These are phyloP conservation scores for Atractosteus spatula DNA, from an alignment of 2,113 vertebrate genomes.

Conservation along the genomic window DNA sequence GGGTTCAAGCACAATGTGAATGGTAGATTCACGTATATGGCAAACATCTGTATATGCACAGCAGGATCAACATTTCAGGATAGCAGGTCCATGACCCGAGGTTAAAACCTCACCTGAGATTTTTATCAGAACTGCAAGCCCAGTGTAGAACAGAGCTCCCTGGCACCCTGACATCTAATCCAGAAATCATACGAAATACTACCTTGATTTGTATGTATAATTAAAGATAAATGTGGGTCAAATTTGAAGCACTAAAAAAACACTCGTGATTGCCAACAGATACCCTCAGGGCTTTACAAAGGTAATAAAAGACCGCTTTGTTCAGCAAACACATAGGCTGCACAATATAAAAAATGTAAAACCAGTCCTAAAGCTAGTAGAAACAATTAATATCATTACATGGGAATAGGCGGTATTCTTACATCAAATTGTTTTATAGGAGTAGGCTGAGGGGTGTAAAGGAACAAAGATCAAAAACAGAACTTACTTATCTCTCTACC, in stretches of 20 bases:
- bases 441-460: neutral
- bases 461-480: neutral
- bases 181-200: neutral
- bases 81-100: too few species aligned
- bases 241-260: neutral
- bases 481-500: neutral
- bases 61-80: neutral
- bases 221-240: neutral
- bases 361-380: conserved; percentile 7
- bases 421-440: neutral
- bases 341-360: conserved; percentile 11
- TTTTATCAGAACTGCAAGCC: neutral
- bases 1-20: neutral
- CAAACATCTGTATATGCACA: neutral
- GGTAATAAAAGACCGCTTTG: neutral
- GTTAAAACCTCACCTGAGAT: too few species aligned
- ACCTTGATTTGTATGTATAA: neutral
- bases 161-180: neutral
- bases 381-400: neutral
- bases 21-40: neutral
- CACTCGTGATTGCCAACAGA: conserved; percentile 6
- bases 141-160: neutral
- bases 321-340: neutral
- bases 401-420: neutral
- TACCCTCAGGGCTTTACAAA: conserved; percentile 8